Evolutionary conservation across 1,140 invertebrate genomes (phyloP), one percentile per base, ranked within the genome.

Genomic region (Eriosoma lanigerum): DNA sequence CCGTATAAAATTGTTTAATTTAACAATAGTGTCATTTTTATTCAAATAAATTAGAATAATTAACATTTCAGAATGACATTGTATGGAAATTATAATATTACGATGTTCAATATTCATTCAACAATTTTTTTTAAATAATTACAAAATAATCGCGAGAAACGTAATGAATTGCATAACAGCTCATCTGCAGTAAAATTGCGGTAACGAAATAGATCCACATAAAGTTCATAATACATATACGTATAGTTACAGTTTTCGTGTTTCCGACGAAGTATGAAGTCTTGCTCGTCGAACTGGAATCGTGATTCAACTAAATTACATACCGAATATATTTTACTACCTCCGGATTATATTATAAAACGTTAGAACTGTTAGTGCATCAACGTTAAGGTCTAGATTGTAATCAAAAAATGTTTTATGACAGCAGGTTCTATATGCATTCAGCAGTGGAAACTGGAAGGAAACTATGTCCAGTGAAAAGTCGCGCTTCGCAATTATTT

Each of bases 361-460:
- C 13, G 44, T 17, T 17, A 24, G 21, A 46, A n/a, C 29, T 15
- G 29, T 38, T 15, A 38, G 29, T 8, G 48, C 38, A 68, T 48
- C 66, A 26, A 24, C n/a, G 38, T 48, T 46, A 8, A 26, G 66
- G 21, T 48, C 38, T 68, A 68, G 66, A 68, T 68, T 68, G 66
- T 68, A 24, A 68, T 68, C 44, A 38, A 26, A 68, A 6, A 68
- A 44, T 48, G 66, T 68, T 68, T 68, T 68, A 68, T 68, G 24
- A 38, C 44, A 24, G 21, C 46, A 17, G 38, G 15, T 48, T 48
- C 12, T 48, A n/a, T n/a, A n/a, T n/a, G n/a, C n/a, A n/a, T n/a
- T n/a, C n/a, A 24, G 66, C 44, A 68, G 64, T 68, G 64, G 64
- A 68, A 68, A 68, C 38, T 68, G 64, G 64, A 68, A 68, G 38